Evolutionary conservation across 2,797 vertebrate genomes (phyloP), one percentile per base, ranked within the genome.

Genomic region (Gymnoscopelus microlampas): DNA sequence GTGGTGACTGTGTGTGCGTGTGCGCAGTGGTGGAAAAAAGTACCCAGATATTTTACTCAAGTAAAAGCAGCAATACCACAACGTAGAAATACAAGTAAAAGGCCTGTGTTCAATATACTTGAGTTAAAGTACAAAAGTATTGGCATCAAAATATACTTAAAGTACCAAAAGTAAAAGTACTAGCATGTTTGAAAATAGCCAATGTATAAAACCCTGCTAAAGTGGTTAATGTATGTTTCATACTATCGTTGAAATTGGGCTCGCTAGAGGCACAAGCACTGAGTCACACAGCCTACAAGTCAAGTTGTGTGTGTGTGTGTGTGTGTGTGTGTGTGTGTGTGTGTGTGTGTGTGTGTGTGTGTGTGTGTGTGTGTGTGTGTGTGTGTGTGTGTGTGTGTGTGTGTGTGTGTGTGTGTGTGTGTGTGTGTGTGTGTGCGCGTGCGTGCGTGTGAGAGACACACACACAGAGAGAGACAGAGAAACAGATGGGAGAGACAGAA

Each of bases 211-310:
- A 19, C 19, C 1, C 19, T 19, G 19, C 19, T 19, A 19, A 19
- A 19, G 19, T 19, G 19, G 19, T 19, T 19, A 19, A 19, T 19
- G 19, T 19, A 19, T 19, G 19, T 19, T 19, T 19, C 19, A 19
- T 1, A 19, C 1, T 19, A 19, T 19, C 19, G 1, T 47, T 69
- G 63, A 58, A 55, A 57, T 67, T 26, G 77, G 74, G 65, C 70
- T 66, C 66, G 73, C 81, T 72, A 0, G 35, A 15, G 78, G 86
- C 76, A 85, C 76, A 12, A 19, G 3, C 44, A 70, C 51, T 90
- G 87, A 91, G 85, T 92, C 88, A 91, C 55, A 73, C 50, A 57
- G 60, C 56, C 68, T 13, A 26, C 68, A 70, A 73, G 81, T 74
- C 68, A 83, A 88, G 77, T 89, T 85, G 79, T 84, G 80, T 85